Percentiles rank a stretch among this genome's conserved stretches.
Conservation (phyloP, 2,888 invertebrate species). For the Seladonia tumulorum region DNA sequence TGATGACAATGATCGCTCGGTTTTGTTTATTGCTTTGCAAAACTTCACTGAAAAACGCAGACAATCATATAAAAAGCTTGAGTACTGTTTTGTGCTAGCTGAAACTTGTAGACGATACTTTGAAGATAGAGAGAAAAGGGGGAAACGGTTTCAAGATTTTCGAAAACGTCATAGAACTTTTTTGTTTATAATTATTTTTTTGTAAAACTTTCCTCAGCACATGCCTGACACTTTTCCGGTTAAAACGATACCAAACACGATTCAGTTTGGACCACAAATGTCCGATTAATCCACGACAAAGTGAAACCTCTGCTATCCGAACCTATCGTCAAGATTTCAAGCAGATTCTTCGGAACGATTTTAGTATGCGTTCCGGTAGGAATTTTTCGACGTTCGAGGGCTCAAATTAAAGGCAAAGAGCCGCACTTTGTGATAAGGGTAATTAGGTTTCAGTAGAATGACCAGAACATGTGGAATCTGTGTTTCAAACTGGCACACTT, state of each 20-base stretch:
- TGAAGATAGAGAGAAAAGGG: neutral
- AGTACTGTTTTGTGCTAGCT: no score
- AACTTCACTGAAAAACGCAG: no score
- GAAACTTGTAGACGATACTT: neutral
- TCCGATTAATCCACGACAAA: neutral
- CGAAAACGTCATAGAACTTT: neutral
- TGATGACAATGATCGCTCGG: no score
- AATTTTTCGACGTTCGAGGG: neutral
- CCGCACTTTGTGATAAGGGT: neutral
- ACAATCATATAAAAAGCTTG: no score
- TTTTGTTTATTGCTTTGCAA: no score
- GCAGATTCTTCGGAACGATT: neutral
- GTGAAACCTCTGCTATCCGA: neutral
- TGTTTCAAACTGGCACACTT: no score
- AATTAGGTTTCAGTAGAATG: no score
- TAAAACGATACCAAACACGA: neutral
- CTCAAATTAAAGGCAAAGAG: neutral
- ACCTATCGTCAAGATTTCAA: neutral
- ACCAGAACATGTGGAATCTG: no score
- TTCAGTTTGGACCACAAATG: neutral
- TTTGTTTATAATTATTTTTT: neutral
- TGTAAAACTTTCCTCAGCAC: fast-evolving
- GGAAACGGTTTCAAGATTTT: neutral
- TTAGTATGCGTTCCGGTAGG: neutral
- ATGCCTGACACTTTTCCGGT: neutral